Conservation (phyloP, 2,113 vertebrate genomes). For the Podarcis cretensis region DNA sequence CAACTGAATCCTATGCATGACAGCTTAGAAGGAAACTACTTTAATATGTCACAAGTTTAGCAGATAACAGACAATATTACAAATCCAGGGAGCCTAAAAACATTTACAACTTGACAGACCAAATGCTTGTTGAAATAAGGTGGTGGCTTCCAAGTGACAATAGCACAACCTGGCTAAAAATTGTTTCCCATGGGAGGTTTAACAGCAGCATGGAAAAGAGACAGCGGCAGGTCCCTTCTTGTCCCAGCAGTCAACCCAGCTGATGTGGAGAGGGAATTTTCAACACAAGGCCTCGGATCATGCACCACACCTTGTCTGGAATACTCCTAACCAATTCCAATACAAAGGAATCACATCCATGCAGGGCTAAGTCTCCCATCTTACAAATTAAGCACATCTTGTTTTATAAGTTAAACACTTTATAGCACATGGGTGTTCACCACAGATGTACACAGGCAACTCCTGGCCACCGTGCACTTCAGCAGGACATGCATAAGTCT, state of each 20-base stretch:
- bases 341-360: not conserved
- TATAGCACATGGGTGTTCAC: too few species aligned
- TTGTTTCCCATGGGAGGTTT: not conserved
- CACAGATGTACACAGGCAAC: too few species aligned
- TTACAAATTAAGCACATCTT: not conserved
- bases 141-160: not conserved
- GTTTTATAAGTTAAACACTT: not conserved
- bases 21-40: not conserved
- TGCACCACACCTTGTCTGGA: not conserved
- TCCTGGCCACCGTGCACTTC: too few species aligned
- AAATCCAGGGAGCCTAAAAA: not conserved
- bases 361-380: too few species aligned
- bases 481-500: too few species aligned
- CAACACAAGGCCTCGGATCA: not conserved
- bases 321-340: not conserved
- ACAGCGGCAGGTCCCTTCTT: fast-evolving
- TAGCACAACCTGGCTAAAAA: not conserved
- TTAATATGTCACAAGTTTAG: not conserved
- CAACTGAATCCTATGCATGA: not conserved
- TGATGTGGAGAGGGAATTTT: not conserved
- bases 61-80: not conserved
- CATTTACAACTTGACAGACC: not conserved
- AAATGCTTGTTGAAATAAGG: not conserved
- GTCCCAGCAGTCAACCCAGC: not conserved
- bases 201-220: not conserved